These are phyloP conservation scores for Dufourea novaeangliae DNA, from an alignment of 1,140 invertebrate species.

Conservation along the genomic window DNA sequence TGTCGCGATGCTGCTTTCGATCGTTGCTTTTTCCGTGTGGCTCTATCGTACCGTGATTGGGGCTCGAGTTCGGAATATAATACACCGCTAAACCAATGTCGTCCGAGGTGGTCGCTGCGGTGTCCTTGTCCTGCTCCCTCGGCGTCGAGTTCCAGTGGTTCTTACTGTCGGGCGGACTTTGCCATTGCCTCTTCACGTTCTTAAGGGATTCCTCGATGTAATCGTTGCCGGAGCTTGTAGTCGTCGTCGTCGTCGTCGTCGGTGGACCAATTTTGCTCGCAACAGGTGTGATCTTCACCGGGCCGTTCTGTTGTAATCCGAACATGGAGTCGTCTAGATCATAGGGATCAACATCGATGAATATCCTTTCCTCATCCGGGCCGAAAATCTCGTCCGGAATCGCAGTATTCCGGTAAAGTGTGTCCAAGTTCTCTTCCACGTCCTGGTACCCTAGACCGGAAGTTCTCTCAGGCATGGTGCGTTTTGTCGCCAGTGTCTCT, in stretches of 20 bases:
- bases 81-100: slow-evolving; percentile 38
- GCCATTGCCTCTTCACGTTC: slow-evolving; percentile 64
- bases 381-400: slow-evolving; percentile 77
- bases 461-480: slow-evolving; percentile 48
- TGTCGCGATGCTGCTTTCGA: slow-evolving; percentile 10
- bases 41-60: slow-evolving; percentile 9
- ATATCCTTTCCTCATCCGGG: slow-evolving; percentile 78
- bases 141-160: slow-evolving; percentile 25
- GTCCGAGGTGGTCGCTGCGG: slow-evolving; percentile 54
- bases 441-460: slow-evolving; percentile 66
- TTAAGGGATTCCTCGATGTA: slow-evolving; percentile 68
- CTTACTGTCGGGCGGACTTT: slow-evolving; percentile 15
- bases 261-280: neutral
- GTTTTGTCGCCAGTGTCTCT: slow-evolving; percentile 48
- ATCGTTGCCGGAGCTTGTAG: slow-evolving; percentile 40
- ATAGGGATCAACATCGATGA: slow-evolving; percentile 78
- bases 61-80: slow-evolving; percentile 48
- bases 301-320: slow-evolving; percentile 55
- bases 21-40: neutral
- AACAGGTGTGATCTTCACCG: slow-evolving; percentile 22
- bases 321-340: slow-evolving; percentile 70
- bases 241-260: slow-evolving; percentile 2
- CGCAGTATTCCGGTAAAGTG: slow-evolving; percentile 71
- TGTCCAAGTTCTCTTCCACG: slow-evolving; percentile 66
- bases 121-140: slow-evolving; percentile 61